These are phyloP conservation scores for Lepus townsendii DNA, from an alignment of 2,797 vertebrate genomes.

Conservation along the genomic window DNA sequence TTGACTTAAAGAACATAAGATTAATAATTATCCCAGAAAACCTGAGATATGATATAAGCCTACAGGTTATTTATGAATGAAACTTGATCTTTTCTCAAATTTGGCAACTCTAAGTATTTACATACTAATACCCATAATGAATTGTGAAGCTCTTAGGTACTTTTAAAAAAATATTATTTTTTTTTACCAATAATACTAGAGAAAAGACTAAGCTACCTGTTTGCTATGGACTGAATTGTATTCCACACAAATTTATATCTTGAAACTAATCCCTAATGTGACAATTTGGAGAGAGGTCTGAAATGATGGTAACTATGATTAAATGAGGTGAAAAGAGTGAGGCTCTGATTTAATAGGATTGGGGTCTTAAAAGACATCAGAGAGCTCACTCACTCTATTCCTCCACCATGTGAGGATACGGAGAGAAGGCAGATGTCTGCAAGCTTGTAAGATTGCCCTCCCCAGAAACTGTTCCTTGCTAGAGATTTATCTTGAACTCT, in stretches of 20 bases:
- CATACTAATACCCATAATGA: background rate
- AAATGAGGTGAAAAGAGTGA: background rate
- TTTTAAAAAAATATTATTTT: background rate
- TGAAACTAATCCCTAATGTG: background rate
- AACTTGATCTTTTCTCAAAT: constrained; percentile 21
- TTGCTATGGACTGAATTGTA: background rate
- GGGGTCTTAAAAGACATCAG: background rate
- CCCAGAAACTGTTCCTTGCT: background rate
- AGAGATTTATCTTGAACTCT: background rate
- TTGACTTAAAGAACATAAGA: constrained; percentile 23
- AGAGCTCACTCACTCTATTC: background rate
- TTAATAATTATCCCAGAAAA: constrained; percentile 17
- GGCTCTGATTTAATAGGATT: background rate
- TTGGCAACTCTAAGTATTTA: background rate
- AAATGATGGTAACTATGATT: background rate
- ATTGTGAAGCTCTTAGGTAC: background rate
- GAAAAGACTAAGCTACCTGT: background rate
- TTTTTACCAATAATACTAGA: background rate
- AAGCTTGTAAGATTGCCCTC: background rate
- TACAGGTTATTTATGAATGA: background rate
- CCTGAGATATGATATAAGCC: background rate
- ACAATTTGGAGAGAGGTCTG: background rate
- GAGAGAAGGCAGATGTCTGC: background rate
- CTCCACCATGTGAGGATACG: background rate
- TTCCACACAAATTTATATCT: background rate